A percentile compares a stretch with the other conserved stretches of the same genome.
phyloP scores from a whole-genome alignment of 2,888 invertebrate genomes.

The Bhutanitis thaidina region DNA sequence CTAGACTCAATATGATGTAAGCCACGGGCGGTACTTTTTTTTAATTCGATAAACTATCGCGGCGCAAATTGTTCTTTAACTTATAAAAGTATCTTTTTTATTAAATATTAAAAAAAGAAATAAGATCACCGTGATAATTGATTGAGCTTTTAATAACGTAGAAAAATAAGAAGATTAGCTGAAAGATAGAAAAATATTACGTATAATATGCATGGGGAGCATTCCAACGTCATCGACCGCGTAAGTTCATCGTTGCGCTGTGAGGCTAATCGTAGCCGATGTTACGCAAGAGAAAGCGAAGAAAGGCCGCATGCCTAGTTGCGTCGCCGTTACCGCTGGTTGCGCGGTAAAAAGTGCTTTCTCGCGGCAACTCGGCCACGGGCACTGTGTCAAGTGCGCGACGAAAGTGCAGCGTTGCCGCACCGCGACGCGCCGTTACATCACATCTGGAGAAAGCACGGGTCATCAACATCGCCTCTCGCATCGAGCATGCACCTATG shows the following conservation, averaged over 20 bases:
- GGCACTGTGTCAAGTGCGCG: constrained; percentile 79
- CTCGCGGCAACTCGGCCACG: constrained; percentile 77
- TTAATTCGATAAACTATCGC: neutral
- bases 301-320: constrained; percentile 67
- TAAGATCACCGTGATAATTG: no score
- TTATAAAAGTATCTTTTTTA: no score
- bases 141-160: no score
- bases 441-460: constrained; percentile 72
- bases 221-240: constrained; percentile 45
- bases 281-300: constrained; percentile 76
- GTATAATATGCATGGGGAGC: constrained; percentile 5
- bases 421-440: constrained; percentile 53
- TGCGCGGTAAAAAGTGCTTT: constrained; percentile 74
- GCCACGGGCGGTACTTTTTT: constrained; percentile 26
- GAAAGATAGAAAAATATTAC: no score
- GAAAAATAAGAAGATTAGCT: no score
- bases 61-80: no score
- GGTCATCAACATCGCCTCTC: constrained; percentile 64
- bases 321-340: constrained; percentile 62
- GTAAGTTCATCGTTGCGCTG: constrained; percentile 67
- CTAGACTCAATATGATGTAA: constrained; percentile 31
- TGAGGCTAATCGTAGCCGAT: constrained; percentile 66
- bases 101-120: no score
- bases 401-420: constrained; percentile 73
- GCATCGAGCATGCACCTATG: constrained; percentile 24